Base-by-base conservation (phyloP, 2,797 vertebrate species). In the Rousettus madagascariensis region DNA sequence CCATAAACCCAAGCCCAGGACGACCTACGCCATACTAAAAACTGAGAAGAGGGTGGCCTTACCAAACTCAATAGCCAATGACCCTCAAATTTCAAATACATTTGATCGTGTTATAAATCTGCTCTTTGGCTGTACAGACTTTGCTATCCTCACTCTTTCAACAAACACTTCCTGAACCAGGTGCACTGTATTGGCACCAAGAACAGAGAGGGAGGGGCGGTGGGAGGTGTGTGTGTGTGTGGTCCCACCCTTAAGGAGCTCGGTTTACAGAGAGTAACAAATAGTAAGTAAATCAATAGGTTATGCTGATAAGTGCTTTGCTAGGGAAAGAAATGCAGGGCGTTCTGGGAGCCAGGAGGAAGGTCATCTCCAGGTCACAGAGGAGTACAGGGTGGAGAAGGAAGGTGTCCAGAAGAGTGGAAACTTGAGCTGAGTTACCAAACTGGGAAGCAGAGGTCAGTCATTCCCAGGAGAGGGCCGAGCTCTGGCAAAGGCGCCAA, bases 121-220 rank as follows among this genome's bases (percentile, higher is more conserved):
- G 95, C 38, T 90, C 33, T 87, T 55, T 82, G 78, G 55, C 85
- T 90, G 30, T 53, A 69, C 95, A 96, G 94, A 94, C 63, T 74
- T 57, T 79, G 46, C 57, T 79, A 75, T 43, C 53, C 63, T 86
- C 63, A 77, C 85, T 96, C 75, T 75, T 93, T 88, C 88, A 95
- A 95, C 94, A 96, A 96, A 97, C 41, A 92, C 69, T 89, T 96
- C 46, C 85, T 89, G 82, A 92, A 85, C 94, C 85, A 95, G 95
- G 85, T 92, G 65, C 22, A 79, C 49, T 57, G 28, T 57, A 65
- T 74, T 80, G 87, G 95, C 77, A 78, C 59, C 1, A 5, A 55
- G 51, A 65, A 86, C 41, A 75, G 49, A 49, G 49, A 16, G 15
- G 49, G 4, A 49, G 15, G 15, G 49, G 49, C 15, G 46, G 13